phyloP scores from a whole-genome alignment of 1,140 invertebrate genomes.

The Brevipalpus yothersi region DNA sequence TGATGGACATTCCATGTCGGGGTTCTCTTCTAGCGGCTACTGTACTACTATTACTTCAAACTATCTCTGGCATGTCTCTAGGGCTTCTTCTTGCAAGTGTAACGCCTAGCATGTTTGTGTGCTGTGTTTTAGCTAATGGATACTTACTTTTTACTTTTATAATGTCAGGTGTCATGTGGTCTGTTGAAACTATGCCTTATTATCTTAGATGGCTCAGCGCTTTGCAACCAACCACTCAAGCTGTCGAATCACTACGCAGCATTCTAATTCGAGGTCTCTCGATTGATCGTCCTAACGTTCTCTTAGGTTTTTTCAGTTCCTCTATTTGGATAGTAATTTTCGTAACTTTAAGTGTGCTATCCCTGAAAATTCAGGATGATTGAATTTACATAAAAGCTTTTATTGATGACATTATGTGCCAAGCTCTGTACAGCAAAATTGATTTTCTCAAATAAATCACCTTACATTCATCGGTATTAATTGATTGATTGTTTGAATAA shows the following conservation, averaged over 20 bases:
- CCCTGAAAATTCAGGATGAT: background rate
- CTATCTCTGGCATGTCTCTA: constrained; percentile 75
- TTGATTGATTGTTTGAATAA: too few species aligned
- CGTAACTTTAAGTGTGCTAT: background rate
- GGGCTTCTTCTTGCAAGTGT: constrained; percentile 65
- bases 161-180: constrained; percentile 59
- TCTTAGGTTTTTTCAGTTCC: constrained; percentile 59
- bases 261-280: constrained; percentile 70
- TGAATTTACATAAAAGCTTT: background rate
- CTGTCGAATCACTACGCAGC: constrained; percentile 59
- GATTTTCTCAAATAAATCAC: too few species aligned
- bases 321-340: constrained; percentile 54
- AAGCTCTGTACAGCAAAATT: too few species aligned
- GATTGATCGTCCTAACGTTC: constrained; percentile 49
- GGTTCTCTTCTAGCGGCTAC: background rate
- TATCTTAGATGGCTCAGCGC: constrained; percentile 51
- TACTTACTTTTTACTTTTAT: background rate
- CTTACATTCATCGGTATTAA: too few species aligned
- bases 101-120: background rate
- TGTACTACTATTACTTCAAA: constrained; percentile 28
- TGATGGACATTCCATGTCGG: background rate
- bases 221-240: constrained; percentile 61
- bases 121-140: background rate
- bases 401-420: too few species aligned
- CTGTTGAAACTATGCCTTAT: constrained; percentile 63